A percentile compares a stretch with the other conserved stretches of the same genome.
Evolutionary conservation across 2,797 vertebrate species (phyloP).

Genomic region (Sphaeramia orbicularis): DNA sequence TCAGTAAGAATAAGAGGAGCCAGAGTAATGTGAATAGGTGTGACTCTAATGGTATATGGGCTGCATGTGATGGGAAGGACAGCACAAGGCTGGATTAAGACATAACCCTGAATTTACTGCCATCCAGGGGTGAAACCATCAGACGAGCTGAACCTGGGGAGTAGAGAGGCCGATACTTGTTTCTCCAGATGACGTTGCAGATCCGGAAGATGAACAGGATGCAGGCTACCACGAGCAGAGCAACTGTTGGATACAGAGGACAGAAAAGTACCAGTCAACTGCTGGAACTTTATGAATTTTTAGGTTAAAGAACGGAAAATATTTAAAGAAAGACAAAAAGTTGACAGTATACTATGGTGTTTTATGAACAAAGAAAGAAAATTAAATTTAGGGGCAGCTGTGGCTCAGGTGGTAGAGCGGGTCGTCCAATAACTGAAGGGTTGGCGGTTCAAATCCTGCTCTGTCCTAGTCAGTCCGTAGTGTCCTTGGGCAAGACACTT

Average conservation of each 20-base stretch:
- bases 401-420: too few species aligned
- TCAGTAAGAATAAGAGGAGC: too few species aligned
- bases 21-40: too few species aligned
- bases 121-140: slow-evolving; percentile 69
- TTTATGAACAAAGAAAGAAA: not conserved
- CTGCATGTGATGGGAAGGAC: too few species aligned
- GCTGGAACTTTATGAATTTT: not conserved
- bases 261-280: not conserved
- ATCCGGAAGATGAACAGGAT: slow-evolving; percentile 71
- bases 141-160: slow-evolving; percentile 51
- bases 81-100: slow-evolving; percentile 19
- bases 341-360: not conserved
- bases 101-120: slow-evolving; percentile 51
- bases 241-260: slow-evolving; percentile 43
- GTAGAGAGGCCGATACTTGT: slow-evolving; percentile 67
- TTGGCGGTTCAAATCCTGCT: too few species aligned
- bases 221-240: slow-evolving; percentile 73
- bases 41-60: too few species aligned
- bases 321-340: not conserved
- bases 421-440: too few species aligned
- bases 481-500: too few species aligned
- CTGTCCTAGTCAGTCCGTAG: too few species aligned
- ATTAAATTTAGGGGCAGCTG: too few species aligned
- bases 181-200: slow-evolving; percentile 75
- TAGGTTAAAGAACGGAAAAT: not conserved